Conservation (phyloP, 2,888 invertebrate genomes). For the Phalera bucephala region DNA sequence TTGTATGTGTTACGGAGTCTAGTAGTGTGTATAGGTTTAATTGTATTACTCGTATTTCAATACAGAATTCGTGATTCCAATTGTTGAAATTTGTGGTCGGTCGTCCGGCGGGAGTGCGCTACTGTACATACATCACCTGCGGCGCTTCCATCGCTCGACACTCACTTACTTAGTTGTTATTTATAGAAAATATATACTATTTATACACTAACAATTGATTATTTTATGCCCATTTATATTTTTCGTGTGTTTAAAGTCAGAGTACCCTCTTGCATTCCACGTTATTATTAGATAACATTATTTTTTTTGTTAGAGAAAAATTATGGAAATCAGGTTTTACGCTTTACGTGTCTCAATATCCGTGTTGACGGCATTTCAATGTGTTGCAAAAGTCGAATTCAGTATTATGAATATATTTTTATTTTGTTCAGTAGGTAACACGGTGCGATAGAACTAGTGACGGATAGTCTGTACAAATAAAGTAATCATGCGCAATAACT, state of each 20-base stretch:
- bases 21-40: conserved; percentile 53
- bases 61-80: conserved; percentile 47
- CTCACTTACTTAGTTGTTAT: conserved; percentile 48
- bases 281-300: conserved; percentile 54
- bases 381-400: conserved; percentile 39
- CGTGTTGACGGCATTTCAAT: conserved; percentile 29
- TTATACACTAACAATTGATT: conserved; percentile 59
- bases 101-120: conserved; percentile 4
- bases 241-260: conserved; percentile 41
- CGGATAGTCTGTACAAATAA: conserved; percentile 44
- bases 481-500: conserved; percentile 42
- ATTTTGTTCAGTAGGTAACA: not conserved
- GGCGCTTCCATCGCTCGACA: conserved; percentile 18
- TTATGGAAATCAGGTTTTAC: conserved; percentile 35
- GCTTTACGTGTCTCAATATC: conserved; percentile 40
- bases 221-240: conserved; percentile 54
- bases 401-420: conserved; percentile 55
- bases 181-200: conserved; percentile 58
- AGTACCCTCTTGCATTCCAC: conserved; percentile 76
- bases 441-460: conserved; percentile 5
- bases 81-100: conserved; percentile 36
- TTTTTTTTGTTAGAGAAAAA: conserved; percentile 24
- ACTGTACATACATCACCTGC: conserved; percentile 3
- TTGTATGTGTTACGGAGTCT: conserved; percentile 41
- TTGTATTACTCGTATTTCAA: conserved; percentile 48